Evolutionary conservation across 2,888 invertebrate species (phyloP).

Genomic region (Xestia sexstrigata): DNA sequence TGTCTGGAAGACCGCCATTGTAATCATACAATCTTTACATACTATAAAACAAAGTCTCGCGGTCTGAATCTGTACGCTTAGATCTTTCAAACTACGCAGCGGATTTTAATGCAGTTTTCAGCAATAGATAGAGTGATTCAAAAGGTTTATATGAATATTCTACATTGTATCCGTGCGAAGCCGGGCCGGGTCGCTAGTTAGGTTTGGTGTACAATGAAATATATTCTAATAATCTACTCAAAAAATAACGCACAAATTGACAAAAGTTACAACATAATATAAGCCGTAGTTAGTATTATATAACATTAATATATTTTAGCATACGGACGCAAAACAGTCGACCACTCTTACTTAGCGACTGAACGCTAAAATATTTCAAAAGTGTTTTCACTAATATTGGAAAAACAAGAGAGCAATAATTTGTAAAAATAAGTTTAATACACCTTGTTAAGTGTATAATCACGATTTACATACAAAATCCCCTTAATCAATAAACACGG

Average conservation of each 20-base stretch:
- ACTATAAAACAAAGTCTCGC: too few species aligned
- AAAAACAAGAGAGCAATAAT: neutral
- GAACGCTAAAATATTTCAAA: constrained; percentile 40
- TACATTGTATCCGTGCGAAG: too few species aligned
- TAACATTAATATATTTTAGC: constrained; percentile 40
- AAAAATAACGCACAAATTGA: neutral
- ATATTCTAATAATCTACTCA: too few species aligned
- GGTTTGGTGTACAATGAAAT: too few species aligned
- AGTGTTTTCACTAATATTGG: constrained; percentile 22
- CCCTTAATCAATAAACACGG: neutral
- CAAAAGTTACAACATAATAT: constrained; percentile 13
- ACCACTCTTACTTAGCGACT: constrained; percentile 35
- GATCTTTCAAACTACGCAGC: too few species aligned
- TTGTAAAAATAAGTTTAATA: neutral
- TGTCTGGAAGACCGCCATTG: too few species aligned
- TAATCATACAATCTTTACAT: too few species aligned
- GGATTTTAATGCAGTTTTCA: too few species aligned
- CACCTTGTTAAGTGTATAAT: neutral
- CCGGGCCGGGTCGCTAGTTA: too few species aligned
- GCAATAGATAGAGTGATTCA: too few species aligned
- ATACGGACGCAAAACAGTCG: constrained; percentile 17
- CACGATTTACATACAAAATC: neutral
- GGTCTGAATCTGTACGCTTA: too few species aligned
- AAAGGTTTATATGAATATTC: too few species aligned
- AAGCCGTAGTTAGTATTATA: neutral